Percentiles rank a stretch among this genome's conserved stretches.
phyloP scores from a whole-genome alignment of 2,113 vertebrate species.

The Leptocoma aspasia region DNA sequence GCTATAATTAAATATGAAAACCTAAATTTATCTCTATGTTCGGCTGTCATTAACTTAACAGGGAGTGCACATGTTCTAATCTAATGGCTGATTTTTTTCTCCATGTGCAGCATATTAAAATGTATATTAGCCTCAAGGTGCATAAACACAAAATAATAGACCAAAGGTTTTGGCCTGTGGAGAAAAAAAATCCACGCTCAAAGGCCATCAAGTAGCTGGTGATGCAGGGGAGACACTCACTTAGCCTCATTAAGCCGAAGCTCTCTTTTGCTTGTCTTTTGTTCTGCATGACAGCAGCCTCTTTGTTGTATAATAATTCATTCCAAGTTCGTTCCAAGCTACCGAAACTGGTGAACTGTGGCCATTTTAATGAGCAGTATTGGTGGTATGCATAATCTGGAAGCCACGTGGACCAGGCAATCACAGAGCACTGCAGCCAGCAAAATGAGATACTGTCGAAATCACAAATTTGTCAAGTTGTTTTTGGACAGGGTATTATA shows the following conservation, averaged over 20 bases:
- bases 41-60: conserved; percentile 94
- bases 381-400: conserved; percentile 84
- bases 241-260: conserved; percentile 91
- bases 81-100: conserved; percentile 80
- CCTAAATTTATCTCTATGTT: conserved; percentile 91
- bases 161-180: conserved; percentile 83
- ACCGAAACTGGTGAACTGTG: conserved; percentile 87
- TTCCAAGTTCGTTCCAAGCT: conserved; percentile 85
- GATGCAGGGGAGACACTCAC: conserved; percentile 84
- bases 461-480: conserved; percentile 83
- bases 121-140: conserved; percentile 88
- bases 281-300: conserved; percentile 89
- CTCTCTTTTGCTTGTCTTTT: conserved; percentile 84
- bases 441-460: conserved; percentile 87
- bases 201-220: conserved; percentile 80
- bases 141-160: conserved; percentile 90
- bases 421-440: conserved; percentile 84
- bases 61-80: conserved; percentile 85
- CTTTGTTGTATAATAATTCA: conserved; percentile 95
- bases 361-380: conserved; percentile 91
- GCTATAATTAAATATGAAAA: conserved; percentile 98
- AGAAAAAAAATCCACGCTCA: conserved; percentile 75
- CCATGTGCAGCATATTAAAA: conserved; percentile 89
- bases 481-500: conserved; percentile 83
- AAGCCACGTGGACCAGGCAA: conserved; percentile 83